Conservation (phyloP, 2,888 invertebrate genomes). For the Rhamnusium bicolor region DNA sequence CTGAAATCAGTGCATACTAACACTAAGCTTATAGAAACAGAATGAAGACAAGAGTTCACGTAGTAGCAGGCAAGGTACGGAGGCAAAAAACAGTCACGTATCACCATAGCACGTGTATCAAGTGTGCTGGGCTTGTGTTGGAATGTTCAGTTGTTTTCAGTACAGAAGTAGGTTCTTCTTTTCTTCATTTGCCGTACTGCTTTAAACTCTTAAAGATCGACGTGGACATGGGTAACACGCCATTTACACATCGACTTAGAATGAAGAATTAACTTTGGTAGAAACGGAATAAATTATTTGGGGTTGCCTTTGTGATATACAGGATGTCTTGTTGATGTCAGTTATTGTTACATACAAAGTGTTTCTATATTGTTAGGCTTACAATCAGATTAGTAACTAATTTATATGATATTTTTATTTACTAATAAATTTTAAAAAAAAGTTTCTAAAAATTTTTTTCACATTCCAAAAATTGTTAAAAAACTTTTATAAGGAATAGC, state of each 20-base stretch:
- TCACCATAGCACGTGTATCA: constrained; percentile 61
- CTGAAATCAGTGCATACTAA: constrained; percentile 35
- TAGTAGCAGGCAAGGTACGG: constrained; percentile 38
- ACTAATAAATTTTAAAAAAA: no score
- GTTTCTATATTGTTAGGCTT: no score
- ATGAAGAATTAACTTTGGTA: neutral
- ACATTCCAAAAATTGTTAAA: no score
- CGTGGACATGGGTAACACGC: neutral
- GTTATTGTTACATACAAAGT: no score
- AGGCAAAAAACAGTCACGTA: constrained; percentile 56
- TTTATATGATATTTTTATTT: no score
- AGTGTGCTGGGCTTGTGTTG: constrained; percentile 59
- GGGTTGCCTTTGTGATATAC: neutral
- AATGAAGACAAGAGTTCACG: constrained; percentile 36
- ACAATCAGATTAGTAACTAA: no score
- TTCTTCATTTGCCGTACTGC: constrained; percentile 14
- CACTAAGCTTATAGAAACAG: constrained; percentile 25
- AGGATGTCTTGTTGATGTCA: neutral
- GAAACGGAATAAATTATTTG: neutral
- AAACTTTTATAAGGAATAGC: no score
- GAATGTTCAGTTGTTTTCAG: constrained; percentile 45
- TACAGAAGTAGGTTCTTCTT: constrained; percentile 35
- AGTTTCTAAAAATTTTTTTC: no score
- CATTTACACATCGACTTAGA: constrained; percentile 6
- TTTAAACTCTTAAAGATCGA: constrained; percentile 16